phyloP scores from a whole-genome alignment of 2,888 invertebrate species.

The Phalera bucephala region DNA sequence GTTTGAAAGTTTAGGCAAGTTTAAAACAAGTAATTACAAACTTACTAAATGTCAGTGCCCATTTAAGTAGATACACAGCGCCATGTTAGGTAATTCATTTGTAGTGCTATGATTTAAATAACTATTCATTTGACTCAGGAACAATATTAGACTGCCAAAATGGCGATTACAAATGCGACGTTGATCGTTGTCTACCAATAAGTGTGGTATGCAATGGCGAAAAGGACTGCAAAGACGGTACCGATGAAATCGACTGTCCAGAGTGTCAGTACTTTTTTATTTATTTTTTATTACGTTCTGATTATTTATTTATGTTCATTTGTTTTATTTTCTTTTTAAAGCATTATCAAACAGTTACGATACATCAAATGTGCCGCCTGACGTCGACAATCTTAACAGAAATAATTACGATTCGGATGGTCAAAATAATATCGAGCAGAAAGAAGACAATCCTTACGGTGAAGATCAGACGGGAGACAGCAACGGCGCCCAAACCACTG shows the following conservation, averaged over 20 bases:
- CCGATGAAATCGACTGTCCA: conserved; percentile 56
- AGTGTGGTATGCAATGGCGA: conserved; percentile 66
- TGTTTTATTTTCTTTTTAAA: conserved; percentile 13
- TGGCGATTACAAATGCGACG: conserved; percentile 69
- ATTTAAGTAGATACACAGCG: no score
- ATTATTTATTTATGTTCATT: conserved; percentile 11
- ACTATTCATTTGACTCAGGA: no score
- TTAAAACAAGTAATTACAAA: no score
- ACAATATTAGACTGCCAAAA: conserved; percentile 43
- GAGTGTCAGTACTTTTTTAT: conserved; percentile 26
- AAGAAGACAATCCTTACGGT: no score
- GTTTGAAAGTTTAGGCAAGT: no score
- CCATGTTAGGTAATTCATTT: no score
- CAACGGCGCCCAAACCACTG: no score
- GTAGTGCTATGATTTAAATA: no score
- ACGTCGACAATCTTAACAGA: background rate
- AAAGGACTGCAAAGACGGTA: conserved; percentile 71
- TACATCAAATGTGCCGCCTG: background rate
- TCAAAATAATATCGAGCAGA: background rate
- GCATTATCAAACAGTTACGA: conserved; percentile 4
- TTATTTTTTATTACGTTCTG: conserved; percentile 16
- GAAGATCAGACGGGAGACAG: no score
- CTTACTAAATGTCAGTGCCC: no score
- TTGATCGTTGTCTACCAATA: conserved; percentile 76
- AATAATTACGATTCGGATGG: background rate